Evolutionary conservation across 2,113 vertebrate genomes (phyloP).

Genomic region (Tetrao urogallus): DNA sequence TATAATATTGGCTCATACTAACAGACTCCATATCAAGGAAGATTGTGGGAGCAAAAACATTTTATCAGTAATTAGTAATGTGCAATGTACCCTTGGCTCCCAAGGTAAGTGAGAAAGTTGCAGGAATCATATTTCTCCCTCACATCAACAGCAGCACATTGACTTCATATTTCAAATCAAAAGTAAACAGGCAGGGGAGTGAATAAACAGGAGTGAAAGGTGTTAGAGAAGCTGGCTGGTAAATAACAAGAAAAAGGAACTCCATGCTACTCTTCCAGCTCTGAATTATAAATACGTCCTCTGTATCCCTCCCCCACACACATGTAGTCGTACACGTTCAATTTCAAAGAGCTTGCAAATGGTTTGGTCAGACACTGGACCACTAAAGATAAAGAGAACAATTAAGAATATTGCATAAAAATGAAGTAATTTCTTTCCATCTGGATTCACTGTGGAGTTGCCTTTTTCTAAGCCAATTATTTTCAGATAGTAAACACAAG

Average conservation of each 20-base stretch:
- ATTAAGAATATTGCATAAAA: conserved; percentile 69
- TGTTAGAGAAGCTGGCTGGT: background rate
- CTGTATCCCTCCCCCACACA: background rate
- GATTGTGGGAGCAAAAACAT: background rate
- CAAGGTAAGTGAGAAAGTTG: background rate
- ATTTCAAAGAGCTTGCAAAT: conserved; percentile 66
- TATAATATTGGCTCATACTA: background rate
- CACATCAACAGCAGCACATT: background rate
- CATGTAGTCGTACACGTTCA: background rate
- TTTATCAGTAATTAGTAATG: background rate
- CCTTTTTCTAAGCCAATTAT: conserved; percentile 53
- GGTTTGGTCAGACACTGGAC: conserved; percentile 62
- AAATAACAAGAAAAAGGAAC: conserved; percentile 1
- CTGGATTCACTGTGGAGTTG: conserved; percentile 59
- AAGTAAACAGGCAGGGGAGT: background rate
- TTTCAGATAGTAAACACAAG: conserved; percentile 66
- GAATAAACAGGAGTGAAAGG: background rate
- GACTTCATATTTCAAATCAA: background rate
- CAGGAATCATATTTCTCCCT: background rate
- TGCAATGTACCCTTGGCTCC: background rate
- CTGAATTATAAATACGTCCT: conserved; percentile 15
- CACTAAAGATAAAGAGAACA: conserved; percentile 66
- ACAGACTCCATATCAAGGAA: background rate
- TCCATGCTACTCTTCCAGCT: background rate
- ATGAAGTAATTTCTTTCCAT: conserved; percentile 65